These are phyloP conservation scores for Tachina lurida DNA, from an alignment of 2,888 invertebrate species.

Conservation along the genomic window DNA sequence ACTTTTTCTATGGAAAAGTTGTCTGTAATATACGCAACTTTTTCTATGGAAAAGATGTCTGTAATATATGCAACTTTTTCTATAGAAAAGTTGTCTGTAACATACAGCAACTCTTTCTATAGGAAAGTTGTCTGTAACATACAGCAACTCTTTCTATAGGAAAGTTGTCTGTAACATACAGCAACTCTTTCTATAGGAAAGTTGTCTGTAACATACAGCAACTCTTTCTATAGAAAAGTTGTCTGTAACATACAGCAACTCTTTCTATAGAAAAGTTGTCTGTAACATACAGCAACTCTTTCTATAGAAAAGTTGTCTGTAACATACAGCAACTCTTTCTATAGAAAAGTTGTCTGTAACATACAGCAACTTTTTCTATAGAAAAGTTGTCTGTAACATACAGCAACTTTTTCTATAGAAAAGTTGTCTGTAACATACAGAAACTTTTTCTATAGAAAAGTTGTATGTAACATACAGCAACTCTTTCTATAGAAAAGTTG, in stretches of 20 bases:
- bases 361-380: not conserved
- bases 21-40: not conserved
- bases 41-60: conserved; percentile 6
- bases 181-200: conserved; percentile 25
- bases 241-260: too few species aligned
- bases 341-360: not conserved
- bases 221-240: not conserved
- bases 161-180: not conserved
- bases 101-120: too few species aligned
- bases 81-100: too few species aligned
- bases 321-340: too few species aligned
- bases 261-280: too few species aligned
- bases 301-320: too few species aligned
- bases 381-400: not conserved
- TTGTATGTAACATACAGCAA: not conserved
- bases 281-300: too few species aligned
- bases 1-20: not conserved
- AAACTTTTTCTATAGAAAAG: conserved; percentile 5
- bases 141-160: too few species aligned
- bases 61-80: too few species aligned
- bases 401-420: not conserved
- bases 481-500: not conserved
- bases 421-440: not conserved
- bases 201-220: not conserved
- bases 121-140: too few species aligned